Evolutionary conservation across 1,140 invertebrate species (phyloP).

Genomic region (Zaprionus nigranus): DNA sequence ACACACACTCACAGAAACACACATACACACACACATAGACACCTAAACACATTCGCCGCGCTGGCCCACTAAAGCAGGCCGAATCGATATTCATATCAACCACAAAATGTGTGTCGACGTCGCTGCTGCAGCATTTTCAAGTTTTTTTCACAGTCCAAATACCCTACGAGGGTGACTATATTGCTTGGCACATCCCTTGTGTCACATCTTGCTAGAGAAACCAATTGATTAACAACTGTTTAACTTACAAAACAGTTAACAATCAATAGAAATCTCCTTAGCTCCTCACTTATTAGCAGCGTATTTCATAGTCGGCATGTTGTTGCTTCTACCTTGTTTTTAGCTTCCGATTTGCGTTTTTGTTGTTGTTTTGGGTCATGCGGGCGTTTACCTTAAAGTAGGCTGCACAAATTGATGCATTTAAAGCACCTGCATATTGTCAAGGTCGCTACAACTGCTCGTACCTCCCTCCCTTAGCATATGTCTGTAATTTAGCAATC

Average conservation of each 20-base stretch:
- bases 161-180: neutral
- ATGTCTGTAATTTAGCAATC: constrained; percentile 17
- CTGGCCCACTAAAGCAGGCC: constrained; percentile 71
- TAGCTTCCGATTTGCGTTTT: neutral
- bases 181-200: neutral
- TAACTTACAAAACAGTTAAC: neutral
- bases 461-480: neutral
- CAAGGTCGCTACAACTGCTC: constrained; percentile 10
- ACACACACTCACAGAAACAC: neutral
- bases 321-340: neutral
- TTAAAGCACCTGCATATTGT: constrained; percentile 52
- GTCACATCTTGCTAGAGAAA: neutral
- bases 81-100: constrained; percentile 81
- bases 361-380: constrained; percentile 21
- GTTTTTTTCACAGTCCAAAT: constrained; percentile 9
- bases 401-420: constrained; percentile 69
- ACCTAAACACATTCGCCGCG: constrained; percentile 16
- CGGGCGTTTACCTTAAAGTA: constrained; percentile 57
- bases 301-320: neutral
- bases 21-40: neutral
- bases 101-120: constrained; percentile 78
- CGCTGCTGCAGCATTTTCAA: constrained; percentile 48
- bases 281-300: neutral
- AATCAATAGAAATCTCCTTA: neutral
- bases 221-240: neutral